phyloP scores from a whole-genome alignment of 1,140 invertebrate genomes.

The Protaetia brevitarsis region DNA sequence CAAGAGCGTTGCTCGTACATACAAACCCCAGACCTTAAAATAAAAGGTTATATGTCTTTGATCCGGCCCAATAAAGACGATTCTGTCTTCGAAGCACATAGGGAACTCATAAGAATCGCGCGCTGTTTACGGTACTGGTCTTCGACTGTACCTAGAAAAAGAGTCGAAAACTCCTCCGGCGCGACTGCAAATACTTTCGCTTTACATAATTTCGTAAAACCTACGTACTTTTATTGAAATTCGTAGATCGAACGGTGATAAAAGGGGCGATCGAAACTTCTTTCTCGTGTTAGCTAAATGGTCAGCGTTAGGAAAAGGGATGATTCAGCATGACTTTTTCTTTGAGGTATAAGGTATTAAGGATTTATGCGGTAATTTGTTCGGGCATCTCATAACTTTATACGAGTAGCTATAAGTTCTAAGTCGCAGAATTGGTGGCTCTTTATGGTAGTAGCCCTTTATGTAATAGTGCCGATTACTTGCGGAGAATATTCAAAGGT shows the following conservation, averaged over 20 bases:
- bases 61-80: slow-evolving; percentile 11
- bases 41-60: slow-evolving; percentile 12
- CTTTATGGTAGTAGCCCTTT: too few relatives aligned
- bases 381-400: too few relatives aligned
- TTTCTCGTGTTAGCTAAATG: not conserved
- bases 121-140: not conserved
- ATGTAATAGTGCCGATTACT: too few relatives aligned
- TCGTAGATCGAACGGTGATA: not conserved
- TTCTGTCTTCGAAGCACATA: slow-evolving; percentile 2
- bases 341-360: too few relatives aligned
- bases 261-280: not conserved
- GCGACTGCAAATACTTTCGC: not conserved
- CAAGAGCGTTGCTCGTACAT: not conserved
- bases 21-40: not conserved
- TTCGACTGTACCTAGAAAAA: not conserved
- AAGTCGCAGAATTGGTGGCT: too few relatives aligned
- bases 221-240: not conserved
- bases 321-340: not conserved
- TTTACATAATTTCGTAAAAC: slow-evolving; percentile 12
- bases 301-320: not conserved
- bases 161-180: not conserved
- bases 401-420: too few relatives aligned
- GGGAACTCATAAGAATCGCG: too few relatives aligned
- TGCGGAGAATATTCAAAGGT: too few relatives aligned
- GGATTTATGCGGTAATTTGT: too few relatives aligned